Base-by-base conservation (phyloP, 2,888 invertebrate species). In the Cataglyphis cursor region DNA sequence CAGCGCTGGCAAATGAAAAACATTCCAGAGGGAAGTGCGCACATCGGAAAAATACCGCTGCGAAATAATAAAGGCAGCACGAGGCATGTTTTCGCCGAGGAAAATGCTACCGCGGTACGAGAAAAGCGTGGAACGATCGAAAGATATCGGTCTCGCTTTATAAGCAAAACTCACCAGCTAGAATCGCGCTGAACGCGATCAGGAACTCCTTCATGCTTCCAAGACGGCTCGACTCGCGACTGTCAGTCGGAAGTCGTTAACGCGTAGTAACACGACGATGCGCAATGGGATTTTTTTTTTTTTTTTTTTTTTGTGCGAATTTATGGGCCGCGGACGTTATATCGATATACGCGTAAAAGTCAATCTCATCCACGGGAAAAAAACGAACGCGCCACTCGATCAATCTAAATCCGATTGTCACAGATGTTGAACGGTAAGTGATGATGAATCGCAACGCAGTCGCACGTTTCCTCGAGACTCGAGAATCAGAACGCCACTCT, bases 131-230 rank as follows among this genome's bases (percentile, higher is more conserved):
- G 3, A 64, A 6, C 1, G 18, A 28, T 28, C 24, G 24, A 18
- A 15, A 54, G 9, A 38, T 3, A 18, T 73, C 28, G 9, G 59
- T 24, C 10, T 65, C 68, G 4, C 1, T 15, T 80, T 18, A 21
- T 18, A 21, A 66, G 51, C 21, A 28, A 72, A 75, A 93, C 95
- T 95, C 91, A 95, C 95, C 95, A 93, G 94, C 94, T 87, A 95
- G 88, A 88, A 95, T 91, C 93, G 95, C 95, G 94, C 95, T 92
- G 54, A 95, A 93, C 95, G 95, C 95, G 92, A 94, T 87, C 83
- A 93, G 86, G 54, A 92, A 88, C 87, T 90, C 87, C 90, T 94
- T 95, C 95, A 95, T 95, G 85, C 91, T 95, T 61, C 8, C 31
- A 31, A 54, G 21, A 44, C 2, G 3, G n/a, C 21, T 57, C 38